These are phyloP conservation scores for Psylliodes chrysocephalus DNA, from an alignment of 2,888 invertebrate genomes.

Conservation along the genomic window DNA sequence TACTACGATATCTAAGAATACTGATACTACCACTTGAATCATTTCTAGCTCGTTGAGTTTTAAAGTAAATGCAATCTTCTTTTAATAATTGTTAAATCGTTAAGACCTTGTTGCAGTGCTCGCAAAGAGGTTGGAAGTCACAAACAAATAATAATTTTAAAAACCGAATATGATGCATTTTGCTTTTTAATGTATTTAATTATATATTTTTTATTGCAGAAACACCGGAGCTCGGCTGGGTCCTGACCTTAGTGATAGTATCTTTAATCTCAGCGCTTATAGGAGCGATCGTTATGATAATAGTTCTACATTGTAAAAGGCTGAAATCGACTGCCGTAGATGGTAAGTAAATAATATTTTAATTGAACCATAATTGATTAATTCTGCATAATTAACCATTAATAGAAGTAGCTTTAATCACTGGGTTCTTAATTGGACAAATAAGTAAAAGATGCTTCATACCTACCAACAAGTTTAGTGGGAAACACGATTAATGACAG, in stretches of 20 bases:
- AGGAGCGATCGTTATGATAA: constrained; percentile 78
- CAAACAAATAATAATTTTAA: too few species aligned
- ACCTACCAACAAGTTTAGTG: too few species aligned
- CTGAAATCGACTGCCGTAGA: constrained; percentile 55
- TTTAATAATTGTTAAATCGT: too few species aligned
- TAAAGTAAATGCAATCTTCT: too few species aligned
- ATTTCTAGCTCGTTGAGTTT: too few species aligned
- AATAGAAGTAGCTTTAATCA: not conserved
- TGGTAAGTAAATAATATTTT: constrained; percentile 22
- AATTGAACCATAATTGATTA: constrained; percentile 4
- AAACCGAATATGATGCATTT: too few species aligned
- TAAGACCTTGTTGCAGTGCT: too few species aligned
- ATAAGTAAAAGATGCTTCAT: not conserved
- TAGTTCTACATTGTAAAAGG: constrained; percentile 75
- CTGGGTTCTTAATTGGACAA: not conserved
- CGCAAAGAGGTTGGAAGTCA: too few species aligned
- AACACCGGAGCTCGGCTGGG: constrained; percentile 75
- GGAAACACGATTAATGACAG: too few species aligned
- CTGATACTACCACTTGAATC: too few species aligned
- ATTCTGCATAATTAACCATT: not conserved
- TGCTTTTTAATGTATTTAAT: too few species aligned
- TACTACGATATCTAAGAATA: too few species aligned
- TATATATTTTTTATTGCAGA: constrained; percentile 61
- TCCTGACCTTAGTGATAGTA: constrained; percentile 75
- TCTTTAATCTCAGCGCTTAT: constrained; percentile 76